phyloP scores from a whole-genome alignment of 1,140 invertebrate genomes.

The Leptopilina clavipes region DNA sequence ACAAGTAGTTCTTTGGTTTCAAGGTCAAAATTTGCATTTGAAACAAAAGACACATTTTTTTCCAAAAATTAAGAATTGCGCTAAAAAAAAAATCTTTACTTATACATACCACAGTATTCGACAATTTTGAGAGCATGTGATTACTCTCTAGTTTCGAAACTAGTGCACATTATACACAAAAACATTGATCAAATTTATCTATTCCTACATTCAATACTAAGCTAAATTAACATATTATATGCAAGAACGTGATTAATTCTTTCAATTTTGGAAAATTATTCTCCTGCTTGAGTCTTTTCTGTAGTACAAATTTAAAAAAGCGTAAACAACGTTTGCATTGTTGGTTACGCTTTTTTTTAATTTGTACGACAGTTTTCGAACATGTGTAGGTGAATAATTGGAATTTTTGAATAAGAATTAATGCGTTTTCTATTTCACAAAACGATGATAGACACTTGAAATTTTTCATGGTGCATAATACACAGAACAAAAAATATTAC shows the following conservation, averaged over 20 bases:
- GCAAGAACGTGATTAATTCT: not conserved
- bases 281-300: no score
- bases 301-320: no score
- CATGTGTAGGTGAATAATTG: no score
- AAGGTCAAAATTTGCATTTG: not conserved
- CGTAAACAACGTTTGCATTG: no score
- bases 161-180: not conserved
- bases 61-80: not conserved
- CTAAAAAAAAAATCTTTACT: not conserved
- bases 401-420: no score
- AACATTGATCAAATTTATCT: not conserved
- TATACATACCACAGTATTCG: slow-evolving; percentile 27
- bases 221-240: not conserved
- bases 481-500: slow-evolving; percentile 6
- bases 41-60: not conserved
- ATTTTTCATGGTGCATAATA: not conserved
- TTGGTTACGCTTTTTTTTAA: no score
- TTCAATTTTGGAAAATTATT: slow-evolving; percentile 5
- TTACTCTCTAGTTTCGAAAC: not conserved
- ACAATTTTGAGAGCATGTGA: not conserved
- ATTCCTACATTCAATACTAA: slow-evolving; percentile 29
- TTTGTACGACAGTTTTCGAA: no score
- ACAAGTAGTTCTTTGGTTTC: slow-evolving; percentile 13
- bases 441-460: not conserved
- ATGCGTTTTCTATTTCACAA: no score